phyloP scores from a whole-genome alignment of 2,888 invertebrate genomes.

The Aquatica leii region DNA sequence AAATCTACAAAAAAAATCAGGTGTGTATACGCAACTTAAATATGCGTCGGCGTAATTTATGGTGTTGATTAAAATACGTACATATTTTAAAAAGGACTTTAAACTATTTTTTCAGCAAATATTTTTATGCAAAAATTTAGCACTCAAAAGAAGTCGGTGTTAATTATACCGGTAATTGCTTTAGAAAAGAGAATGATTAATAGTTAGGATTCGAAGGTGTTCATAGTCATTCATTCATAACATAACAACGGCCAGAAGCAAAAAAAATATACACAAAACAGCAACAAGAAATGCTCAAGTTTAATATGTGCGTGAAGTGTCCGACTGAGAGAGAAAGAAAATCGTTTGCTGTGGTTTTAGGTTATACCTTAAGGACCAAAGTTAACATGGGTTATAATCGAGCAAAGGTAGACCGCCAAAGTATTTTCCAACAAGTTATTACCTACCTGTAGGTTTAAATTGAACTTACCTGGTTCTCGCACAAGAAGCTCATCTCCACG shows the following conservation, averaged over 20 bases:
- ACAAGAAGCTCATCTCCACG: slow-evolving; percentile 21
- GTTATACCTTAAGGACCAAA: slow-evolving; percentile 17
- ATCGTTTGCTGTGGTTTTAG: background rate
- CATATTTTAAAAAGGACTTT: slow-evolving; percentile 15
- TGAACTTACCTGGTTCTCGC: slow-evolving; percentile 34
- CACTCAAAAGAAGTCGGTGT: too few relatives aligned
- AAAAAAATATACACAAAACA: slow-evolving; percentile 14
- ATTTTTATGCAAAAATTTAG: too few relatives aligned
- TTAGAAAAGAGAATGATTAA: too few relatives aligned
- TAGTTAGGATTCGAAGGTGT: too few relatives aligned
- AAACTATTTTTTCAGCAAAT: slow-evolving; percentile 13
- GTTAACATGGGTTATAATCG: slow-evolving; percentile 37
- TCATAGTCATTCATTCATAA: slow-evolving; percentile 49
- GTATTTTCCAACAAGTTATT: slow-evolving; percentile 49
- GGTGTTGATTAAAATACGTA: slow-evolving; percentile 17
- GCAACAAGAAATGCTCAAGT: slow-evolving; percentile 17
- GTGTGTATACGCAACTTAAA: slow-evolving; percentile 27
- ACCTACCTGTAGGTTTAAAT: slow-evolving; percentile 38
- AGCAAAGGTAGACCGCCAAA: slow-evolving; percentile 47
- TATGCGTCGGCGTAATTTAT: slow-evolving; percentile 27
- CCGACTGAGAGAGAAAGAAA: background rate
- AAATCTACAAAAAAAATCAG: slow-evolving; percentile 17
- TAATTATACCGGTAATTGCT: too few relatives aligned
- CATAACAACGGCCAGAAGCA: slow-evolving; percentile 38
- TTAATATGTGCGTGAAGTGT: slow-evolving; percentile 21